These are phyloP conservation scores for Sitophilus oryzae DNA, from an alignment of 1,140 invertebrate genomes.

Conservation along the genomic window DNA sequence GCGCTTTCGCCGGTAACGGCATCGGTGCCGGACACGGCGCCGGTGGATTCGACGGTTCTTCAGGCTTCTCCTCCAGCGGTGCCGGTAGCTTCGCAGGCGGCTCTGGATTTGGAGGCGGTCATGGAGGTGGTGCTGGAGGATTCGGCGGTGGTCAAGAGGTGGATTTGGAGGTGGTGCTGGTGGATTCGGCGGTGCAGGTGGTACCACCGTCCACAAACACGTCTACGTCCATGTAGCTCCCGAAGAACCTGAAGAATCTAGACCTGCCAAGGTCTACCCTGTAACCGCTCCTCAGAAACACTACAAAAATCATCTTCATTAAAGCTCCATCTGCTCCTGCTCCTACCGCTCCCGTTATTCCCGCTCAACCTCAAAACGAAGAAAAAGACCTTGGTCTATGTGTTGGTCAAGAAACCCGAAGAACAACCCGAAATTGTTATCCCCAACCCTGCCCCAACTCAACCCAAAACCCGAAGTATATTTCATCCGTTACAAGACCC, in stretches of 20 bases:
- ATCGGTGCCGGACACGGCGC: background rate
- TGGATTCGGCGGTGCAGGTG: slow-evolving; percentile 10
- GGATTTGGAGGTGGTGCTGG: slow-evolving; percentile 12
- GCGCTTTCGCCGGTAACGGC: background rate
- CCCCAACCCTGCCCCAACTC: slow-evolving; percentile 66
- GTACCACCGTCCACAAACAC: slow-evolving; percentile 57
- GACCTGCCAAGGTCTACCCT: slow-evolving; percentile 39
- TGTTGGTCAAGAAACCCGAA: slow-evolving; percentile 78
- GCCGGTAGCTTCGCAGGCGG: background rate
- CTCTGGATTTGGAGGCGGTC: background rate
- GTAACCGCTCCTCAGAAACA: slow-evolving; percentile 67
- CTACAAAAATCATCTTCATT: slow-evolving; percentile 85
- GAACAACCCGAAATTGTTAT: slow-evolving; percentile 70
- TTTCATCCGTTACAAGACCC: slow-evolving; percentile 85
- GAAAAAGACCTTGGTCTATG: slow-evolving; percentile 85
- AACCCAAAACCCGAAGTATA: slow-evolving; percentile 81
- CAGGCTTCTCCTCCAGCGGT: slow-evolving; percentile 10
- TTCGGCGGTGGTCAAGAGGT: slow-evolving; percentile 1
- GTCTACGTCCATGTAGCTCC: slow-evolving; percentile 64
- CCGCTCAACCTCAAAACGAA: slow-evolving; percentile 62
- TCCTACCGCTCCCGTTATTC: slow-evolving; percentile 59
- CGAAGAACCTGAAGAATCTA: slow-evolving; percentile 59
- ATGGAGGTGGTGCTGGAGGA: slow-evolving; percentile 1
- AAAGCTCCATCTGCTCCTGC: slow-evolving; percentile 74
- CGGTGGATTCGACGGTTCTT: slow-evolving; percentile 63